Evolutionary conservation across 2,888 invertebrate genomes (phyloP).

Genomic region (Drosophila recens): DNA sequence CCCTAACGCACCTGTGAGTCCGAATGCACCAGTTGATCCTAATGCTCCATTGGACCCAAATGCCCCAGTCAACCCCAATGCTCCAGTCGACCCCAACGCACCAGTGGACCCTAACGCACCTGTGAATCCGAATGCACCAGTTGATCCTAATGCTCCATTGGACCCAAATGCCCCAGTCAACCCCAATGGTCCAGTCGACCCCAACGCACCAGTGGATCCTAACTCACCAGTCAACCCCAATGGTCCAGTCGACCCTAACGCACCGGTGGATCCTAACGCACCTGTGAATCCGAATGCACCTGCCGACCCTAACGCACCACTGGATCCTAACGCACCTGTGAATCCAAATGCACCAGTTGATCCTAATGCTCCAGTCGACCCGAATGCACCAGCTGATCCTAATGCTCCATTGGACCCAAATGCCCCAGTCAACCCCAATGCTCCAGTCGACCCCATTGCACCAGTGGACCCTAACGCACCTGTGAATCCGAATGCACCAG

Average conservation of each 20-base stretch:
- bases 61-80: constrained; percentile 25
- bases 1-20: constrained; percentile 35
- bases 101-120: constrained; percentile 20
- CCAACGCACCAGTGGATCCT: constrained; percentile 18
- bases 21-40: constrained; percentile 40
- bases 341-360: background rate
- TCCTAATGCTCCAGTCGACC: background rate
- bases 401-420: background rate
- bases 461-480: constrained; percentile 20
- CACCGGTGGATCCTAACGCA: constrained; percentile 35
- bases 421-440: background rate
- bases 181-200: constrained; percentile 14
- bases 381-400: background rate
- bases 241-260: constrained; percentile 4
- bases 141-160: background rate
- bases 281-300: background rate
- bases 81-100: constrained; percentile 22
- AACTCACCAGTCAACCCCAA: constrained; percentile 11
- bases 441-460: background rate
- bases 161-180: constrained; percentile 6
- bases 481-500: constrained; percentile 27
- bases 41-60: constrained; percentile 38
- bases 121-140: constrained; percentile 2
- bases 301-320: background rate
- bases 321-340: background rate